Evolutionary conservation across 2,888 invertebrate species (phyloP), one percentile per base, ranked within the genome.

Genomic region (Mesorhabditis sp.): DNA sequence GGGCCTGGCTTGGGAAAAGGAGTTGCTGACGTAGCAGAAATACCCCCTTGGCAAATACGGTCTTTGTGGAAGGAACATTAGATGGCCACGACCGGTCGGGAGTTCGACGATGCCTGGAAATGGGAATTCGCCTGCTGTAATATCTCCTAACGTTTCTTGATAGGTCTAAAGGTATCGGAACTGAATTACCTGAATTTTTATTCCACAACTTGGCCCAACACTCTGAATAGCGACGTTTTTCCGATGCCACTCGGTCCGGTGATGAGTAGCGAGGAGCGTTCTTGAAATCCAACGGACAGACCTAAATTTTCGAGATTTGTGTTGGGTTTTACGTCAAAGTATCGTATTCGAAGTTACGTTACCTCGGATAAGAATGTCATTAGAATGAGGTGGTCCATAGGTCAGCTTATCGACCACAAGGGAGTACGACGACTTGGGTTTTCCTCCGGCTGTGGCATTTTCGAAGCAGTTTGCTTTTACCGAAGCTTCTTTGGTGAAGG

Each of bases 181-280:
- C 62, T 41, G 10, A 68, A 45, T 61, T 70, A 81, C 86, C 86
- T 74, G 74, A 73, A 43, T 76, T 77, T 64, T 93, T 91, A 0
- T 94, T 93, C 97, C 97, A 97, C 43, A 98, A 88, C 0, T 95
- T 94, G 64, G 92, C 92, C 64, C 28, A 97, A 89, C 72, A 96
- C 92, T 69, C 97, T 90, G 88, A 97, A 93, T 79, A 97, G 87
- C 0, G 91, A 91, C 63, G 91, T 92, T 86, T 95, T 95, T 4
- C 95, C 95, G 87, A 95, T 95, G 15, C 97, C 96, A 86, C 96
- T 96, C 6, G 95, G 94, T 0, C 97, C 90, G 3, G 95, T 94
- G 77, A 98, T 93, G 58, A 97, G 89, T 66, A 97, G 74, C 72
- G 88, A 88, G 15, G 84, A 80, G 13, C 87, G 87, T n/a, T 81